phyloP scores from a whole-genome alignment of 37 sponge, comb jelly and placozoan genomes.

The Ianthella basta region DNA sequence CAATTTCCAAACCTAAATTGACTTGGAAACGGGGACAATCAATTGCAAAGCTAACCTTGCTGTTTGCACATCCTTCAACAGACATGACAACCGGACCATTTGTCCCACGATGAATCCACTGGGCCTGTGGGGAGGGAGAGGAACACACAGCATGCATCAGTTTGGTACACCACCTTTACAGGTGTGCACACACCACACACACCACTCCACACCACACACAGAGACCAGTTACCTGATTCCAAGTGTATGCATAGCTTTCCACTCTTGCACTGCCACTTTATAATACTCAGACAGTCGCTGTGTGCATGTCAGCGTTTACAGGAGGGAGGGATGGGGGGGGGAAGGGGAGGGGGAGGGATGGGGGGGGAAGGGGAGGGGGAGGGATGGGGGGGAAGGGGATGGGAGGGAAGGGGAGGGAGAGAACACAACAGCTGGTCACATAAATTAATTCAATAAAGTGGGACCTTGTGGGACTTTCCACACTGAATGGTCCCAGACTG shows the following conservation, averaged over 20 bases:
- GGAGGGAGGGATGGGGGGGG: too few relatives aligned
- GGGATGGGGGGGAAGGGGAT: too few relatives aligned
- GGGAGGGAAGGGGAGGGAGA: too few relatives aligned
- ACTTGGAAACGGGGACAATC: too few relatives aligned
- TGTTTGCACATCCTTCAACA: slow-evolving; percentile 13
- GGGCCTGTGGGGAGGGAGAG: slow-evolving; percentile 30
- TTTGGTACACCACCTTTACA: neutral
- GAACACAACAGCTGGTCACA: too few relatives aligned
- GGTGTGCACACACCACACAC: neutral
- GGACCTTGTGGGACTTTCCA: too few relatives aligned
- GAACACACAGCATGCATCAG: neutral
- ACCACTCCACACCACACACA: neutral
- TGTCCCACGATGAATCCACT: slow-evolving; percentile 33
- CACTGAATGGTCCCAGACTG: too few relatives aligned
- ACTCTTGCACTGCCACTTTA: slow-evolving; percentile 9
- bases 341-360: too few relatives aligned
- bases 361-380: too few relatives aligned
- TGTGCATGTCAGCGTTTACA: too few relatives aligned
- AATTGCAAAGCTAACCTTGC: slow-evolving; percentile 57
- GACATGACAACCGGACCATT: slow-evolving; percentile 29
- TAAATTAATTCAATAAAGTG: too few relatives aligned
- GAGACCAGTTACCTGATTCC: slow-evolving; percentile 26
- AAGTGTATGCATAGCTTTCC: slow-evolving; percentile 9
- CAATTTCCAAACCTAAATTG: too few relatives aligned
- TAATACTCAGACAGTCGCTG: slow-evolving; percentile 17